Base-by-base conservation (phyloP, 1,140 invertebrate genomes). In the Drosophila truncata region DNA sequence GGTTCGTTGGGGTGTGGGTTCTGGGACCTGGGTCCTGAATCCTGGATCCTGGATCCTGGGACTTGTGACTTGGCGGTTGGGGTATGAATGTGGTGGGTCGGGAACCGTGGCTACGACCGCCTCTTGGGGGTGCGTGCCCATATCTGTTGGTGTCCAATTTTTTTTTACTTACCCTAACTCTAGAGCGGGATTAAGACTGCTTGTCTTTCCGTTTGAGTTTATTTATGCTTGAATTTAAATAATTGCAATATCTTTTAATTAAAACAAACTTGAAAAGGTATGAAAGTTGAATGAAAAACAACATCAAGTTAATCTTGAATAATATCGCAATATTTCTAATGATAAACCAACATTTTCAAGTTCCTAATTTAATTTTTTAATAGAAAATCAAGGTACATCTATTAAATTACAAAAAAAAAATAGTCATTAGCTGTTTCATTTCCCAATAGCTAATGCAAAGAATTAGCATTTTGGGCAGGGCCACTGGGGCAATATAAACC, bases 61-160 rank as follows among this genome's bases (percentile, higher is more conserved):
- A 47, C 42, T 58, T 29, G 44, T 8, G 23, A 20, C 39, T 27
- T 27, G 46, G 20, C 14, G 27, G 62, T 13, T 58, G 35, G 66
- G 11, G 14, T 41, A 14, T 33, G 31, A 13, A 13, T 27, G 64
- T 64, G 79, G 61, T 80, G 84, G 31, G 23, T 54, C 35, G 62
- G 44, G 47, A 50, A 14, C 37, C 23, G 29, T 18, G 18, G 31
- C n/a, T 14, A 29, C 25, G 47, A 31, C 44, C 37, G 62, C 64
- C 66, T 70, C 66, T 33, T 63, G 64, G 66, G 62, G 63, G 66
- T 27, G 62, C 35, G 66, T 42, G 62, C 63, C 35, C 62, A 52
- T 66, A 10, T 69, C 41, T 29, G 14, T 20, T 71, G 63, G 67
- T 37, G 47, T 35, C n/a, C 29, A 41, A 23, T 60, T 73, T 62